These are phyloP conservation scores for Gallinago jamesoni DNA, from an alignment of 2,113 vertebrate genomes.

Conservation along the genomic window DNA sequence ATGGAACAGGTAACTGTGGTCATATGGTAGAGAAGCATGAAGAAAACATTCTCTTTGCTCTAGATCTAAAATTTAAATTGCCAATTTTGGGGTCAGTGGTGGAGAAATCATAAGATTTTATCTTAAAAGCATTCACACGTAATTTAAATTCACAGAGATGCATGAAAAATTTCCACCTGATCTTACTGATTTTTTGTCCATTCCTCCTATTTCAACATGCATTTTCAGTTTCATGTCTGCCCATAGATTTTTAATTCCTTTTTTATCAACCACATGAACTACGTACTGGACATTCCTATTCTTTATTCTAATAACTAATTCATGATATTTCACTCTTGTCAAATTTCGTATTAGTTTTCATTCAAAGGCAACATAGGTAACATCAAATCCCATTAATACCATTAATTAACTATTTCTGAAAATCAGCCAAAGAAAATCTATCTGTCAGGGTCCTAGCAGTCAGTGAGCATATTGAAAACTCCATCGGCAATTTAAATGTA, in stretches of 20 bases:
- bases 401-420: background rate
- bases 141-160: background rate
- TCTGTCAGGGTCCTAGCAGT: background rate
- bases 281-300: background rate
- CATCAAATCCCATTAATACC: background rate
- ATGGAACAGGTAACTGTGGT: background rate
- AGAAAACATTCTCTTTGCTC: background rate
- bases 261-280: background rate
- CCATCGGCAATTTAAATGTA: background rate
- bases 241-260: background rate
- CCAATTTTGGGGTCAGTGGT: background rate
- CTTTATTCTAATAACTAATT: background rate
- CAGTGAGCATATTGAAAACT: background rate
- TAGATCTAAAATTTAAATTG: background rate
- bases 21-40: fast-evolving
- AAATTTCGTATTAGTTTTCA: background rate
- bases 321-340: background rate
- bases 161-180: background rate
- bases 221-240: background rate
- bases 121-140: background rate
- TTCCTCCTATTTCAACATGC: background rate
- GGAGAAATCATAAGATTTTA: background rate
- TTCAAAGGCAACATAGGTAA: background rate
- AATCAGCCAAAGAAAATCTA: background rate
- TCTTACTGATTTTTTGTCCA: background rate